These are phyloP conservation scores for Meriones unguiculatus DNA, from an alignment of 2,113 vertebrate species.

Conservation along the genomic window DNA sequence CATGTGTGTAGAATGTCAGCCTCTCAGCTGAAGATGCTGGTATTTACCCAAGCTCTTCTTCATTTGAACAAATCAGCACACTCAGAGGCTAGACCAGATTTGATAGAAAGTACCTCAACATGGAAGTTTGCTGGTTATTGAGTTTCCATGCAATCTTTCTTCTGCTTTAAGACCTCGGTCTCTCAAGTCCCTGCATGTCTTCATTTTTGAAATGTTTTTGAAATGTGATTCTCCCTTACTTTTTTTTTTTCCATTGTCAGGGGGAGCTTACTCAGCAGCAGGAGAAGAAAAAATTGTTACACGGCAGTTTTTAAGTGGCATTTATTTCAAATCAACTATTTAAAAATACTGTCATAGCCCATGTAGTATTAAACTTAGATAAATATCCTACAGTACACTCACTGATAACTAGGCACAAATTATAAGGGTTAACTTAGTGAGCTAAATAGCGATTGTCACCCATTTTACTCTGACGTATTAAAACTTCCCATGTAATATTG, in stretches of 20 bases:
- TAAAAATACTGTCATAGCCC: background rate
- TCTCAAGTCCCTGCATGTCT: background rate
- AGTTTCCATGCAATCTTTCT: rapidly evolving
- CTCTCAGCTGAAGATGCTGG: background rate
- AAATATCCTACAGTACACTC: background rate
- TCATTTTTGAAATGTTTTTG: background rate
- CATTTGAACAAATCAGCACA: background rate
- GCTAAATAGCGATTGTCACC: background rate
- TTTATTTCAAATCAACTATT: background rate
- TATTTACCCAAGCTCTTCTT: background rate
- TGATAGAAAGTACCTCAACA: background rate
- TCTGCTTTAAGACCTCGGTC: background rate
- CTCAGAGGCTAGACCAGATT: too few species aligned
- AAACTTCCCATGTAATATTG: background rate
- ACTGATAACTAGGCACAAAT: background rate
- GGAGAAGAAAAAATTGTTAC: background rate
- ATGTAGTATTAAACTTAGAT: background rate
- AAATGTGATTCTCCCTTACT: background rate
- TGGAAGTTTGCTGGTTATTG: background rate
- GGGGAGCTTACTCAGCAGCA: background rate
- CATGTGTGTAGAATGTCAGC: background rate
- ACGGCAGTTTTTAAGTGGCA: background rate
- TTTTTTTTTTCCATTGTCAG: background rate
- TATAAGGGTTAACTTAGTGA: background rate
- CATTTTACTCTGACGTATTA: background rate